phyloP scores from a whole-genome alignment of 1,140 invertebrate species.

The Lepidostoma basale region DNA sequence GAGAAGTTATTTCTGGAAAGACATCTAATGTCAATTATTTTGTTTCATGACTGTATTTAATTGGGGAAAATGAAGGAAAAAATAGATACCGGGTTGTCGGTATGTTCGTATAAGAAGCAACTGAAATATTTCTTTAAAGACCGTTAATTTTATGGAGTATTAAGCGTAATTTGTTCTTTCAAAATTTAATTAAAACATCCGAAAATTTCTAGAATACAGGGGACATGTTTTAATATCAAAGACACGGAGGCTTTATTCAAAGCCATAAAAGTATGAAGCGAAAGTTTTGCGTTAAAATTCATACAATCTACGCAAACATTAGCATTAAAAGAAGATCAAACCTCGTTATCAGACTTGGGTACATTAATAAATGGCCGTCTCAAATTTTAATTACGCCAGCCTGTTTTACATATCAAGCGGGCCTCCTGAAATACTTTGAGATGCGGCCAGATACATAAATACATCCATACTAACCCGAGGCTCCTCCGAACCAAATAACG shows the following conservation, averaged over 20 bases:
- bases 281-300: constrained; percentile 27
- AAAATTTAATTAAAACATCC: background rate
- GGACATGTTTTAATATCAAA: constrained; percentile 21
- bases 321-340: constrained; percentile 30
- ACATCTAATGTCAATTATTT: too few species aligned
- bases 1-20: too few species aligned
- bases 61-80: too few species aligned
- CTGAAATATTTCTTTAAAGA: too few species aligned
- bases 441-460: constrained; percentile 37
- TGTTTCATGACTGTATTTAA: too few species aligned
- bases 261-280: constrained; percentile 23
- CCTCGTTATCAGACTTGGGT: constrained; percentile 34
- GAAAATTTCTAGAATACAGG: background rate
- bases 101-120: too few species aligned
- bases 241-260: constrained; percentile 9
- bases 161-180: background rate
- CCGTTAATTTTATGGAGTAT: background rate
- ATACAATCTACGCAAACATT: constrained; percentile 34
- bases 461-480: constrained; percentile 24
- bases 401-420: constrained; percentile 42
- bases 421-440: constrained; percentile 29
- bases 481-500: constrained; percentile 36
- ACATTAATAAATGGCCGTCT: constrained; percentile 41
- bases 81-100: too few species aligned
- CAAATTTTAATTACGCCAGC: constrained; percentile 43